A percentile compares a stretch with the other conserved stretches of the same genome.
Evolutionary conservation across 2,888 invertebrate species (phyloP).

Genomic region (Aethes cnicana): DNA sequence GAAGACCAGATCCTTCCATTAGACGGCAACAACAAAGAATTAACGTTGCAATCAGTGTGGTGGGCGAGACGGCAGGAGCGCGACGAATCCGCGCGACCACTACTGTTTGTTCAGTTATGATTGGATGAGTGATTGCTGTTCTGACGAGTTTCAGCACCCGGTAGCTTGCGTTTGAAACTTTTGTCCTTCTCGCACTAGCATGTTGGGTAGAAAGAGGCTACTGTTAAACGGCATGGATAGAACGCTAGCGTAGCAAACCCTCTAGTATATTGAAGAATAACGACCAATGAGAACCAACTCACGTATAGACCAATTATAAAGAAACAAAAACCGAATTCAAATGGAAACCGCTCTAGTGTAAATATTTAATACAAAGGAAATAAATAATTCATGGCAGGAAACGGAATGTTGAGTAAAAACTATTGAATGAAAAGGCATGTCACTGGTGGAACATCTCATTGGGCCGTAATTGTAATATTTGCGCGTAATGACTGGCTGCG

Average conservation of each 20-base stretch:
- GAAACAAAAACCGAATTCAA: slow-evolving; percentile 13
- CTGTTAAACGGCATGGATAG: no score
- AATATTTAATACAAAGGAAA: slow-evolving; percentile 33
- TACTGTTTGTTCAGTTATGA: slow-evolving; percentile 33
- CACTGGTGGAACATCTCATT: slow-evolving; percentile 33
- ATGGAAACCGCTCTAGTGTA: slow-evolving; percentile 21
- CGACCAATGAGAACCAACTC: no score
- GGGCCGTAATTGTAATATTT: slow-evolving; percentile 35
- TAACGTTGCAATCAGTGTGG: slow-evolving; percentile 60
- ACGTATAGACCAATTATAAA: slow-evolving; percentile 14
- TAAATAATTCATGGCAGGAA: slow-evolving; percentile 37
- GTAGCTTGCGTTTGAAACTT: no score
- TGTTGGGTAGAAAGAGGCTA: no score
- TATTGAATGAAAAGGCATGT: slow-evolving; percentile 35
- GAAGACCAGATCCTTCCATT: slow-evolving; percentile 61
- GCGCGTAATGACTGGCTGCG: slow-evolving; percentile 34
- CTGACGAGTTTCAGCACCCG: no score
- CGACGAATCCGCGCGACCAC: slow-evolving; percentile 20
- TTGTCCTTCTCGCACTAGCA: no score
- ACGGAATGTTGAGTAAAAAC: slow-evolving; percentile 33
- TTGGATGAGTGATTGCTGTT: slow-evolving; percentile 37
- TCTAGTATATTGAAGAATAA: no score
- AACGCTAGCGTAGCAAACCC: no score
- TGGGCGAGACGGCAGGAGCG: slow-evolving; percentile 53
- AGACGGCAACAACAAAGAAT: slow-evolving; percentile 69